phyloP scores from a whole-genome alignment of 2,113 vertebrate genomes.

The Perccottus glenii region DNA sequence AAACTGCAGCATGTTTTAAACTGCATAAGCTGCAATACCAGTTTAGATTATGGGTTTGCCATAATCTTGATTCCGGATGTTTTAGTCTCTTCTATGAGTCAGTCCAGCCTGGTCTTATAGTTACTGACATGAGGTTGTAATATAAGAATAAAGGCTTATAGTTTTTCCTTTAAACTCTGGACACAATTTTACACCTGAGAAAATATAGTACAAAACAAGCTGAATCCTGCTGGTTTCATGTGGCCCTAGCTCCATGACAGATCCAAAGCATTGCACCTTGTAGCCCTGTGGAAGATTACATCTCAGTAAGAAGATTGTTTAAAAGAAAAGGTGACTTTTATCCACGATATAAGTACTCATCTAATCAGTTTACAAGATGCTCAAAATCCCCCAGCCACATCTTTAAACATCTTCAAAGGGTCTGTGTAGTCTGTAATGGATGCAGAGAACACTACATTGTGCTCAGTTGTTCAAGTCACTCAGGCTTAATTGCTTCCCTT shows the following conservation, averaged over 20 bases:
- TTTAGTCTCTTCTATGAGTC: too few relatives aligned
- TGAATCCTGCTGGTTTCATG: not conserved
- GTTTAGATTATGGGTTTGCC: too few relatives aligned
- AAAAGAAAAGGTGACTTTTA: not conserved
- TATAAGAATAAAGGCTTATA: too few relatives aligned
- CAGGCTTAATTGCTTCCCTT: not conserved
- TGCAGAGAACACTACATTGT: not conserved
- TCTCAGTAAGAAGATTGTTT: conserved; percentile 2
- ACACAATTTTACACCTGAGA: too few relatives aligned
- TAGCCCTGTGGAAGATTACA: conserved; percentile 1
- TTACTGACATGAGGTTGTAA: too few relatives aligned
- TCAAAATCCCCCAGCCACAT: not conserved
- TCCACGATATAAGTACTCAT: not conserved
- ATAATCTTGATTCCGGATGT: too few relatives aligned
- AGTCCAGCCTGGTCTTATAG: too few relatives aligned
- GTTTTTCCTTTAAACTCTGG: too few relatives aligned
- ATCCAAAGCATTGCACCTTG: not conserved
- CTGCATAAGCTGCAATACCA: too few relatives aligned
- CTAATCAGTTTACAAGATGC: conserved; percentile 11
- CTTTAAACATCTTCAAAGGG: conserved; percentile 3
- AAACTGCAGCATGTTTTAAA: too few relatives aligned
- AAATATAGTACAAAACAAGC: conserved; percentile 3
- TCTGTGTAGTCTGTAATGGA: conserved; percentile 6
- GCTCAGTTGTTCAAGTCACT: not conserved
- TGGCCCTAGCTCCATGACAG: not conserved